A percentile compares a stretch with the other conserved stretches of the same genome.
These are phyloP conservation scores for Agrotis ipsilon DNA, from an alignment of 2,888 invertebrate genomes.

Conservation along the genomic window DNA sequence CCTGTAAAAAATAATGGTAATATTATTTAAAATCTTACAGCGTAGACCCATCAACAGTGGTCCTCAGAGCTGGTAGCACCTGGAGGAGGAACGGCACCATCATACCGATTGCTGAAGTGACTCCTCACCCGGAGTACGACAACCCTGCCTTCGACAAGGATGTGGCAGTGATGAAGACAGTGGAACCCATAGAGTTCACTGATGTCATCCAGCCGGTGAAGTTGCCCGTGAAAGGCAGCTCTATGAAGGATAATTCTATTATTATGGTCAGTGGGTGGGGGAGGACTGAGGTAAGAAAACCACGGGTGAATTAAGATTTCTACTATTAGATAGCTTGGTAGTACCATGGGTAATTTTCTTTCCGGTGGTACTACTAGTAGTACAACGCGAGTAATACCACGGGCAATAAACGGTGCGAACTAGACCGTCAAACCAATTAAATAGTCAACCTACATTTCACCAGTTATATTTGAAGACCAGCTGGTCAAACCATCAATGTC, in stretches of 20 bases:
- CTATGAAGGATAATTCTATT: slow-evolving; percentile 70
- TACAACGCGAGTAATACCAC: no score
- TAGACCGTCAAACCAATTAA: no score
- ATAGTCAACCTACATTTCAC: no score
- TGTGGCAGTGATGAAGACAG: slow-evolving; percentile 84
- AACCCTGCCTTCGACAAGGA: slow-evolving; percentile 85
- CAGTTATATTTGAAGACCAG: no score
- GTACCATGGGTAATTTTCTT: no score
- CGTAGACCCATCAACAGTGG: slow-evolving; percentile 81
- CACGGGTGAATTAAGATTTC: no score
- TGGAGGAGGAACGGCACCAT: slow-evolving; percentile 83
- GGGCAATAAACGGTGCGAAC: no score
- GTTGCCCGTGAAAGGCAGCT: slow-evolving; percentile 71
- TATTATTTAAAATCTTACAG: slow-evolving; percentile 64
- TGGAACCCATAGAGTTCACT: slow-evolving; percentile 77
- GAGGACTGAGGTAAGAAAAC: slow-evolving; percentile 76
- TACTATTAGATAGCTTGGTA: no score
- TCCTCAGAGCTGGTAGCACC: slow-evolving; percentile 86
- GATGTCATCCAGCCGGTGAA: slow-evolving; percentile 78
- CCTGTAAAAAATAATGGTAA: not conserved
- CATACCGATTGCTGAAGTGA: slow-evolving; percentile 83
- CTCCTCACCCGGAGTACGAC: slow-evolving; percentile 81
- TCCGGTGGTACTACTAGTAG: no score
- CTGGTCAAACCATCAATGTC: no score
- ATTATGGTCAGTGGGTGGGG: slow-evolving; percentile 86